A percentile compares a stretch with the other conserved stretches of the same genome.
Evolutionary conservation across 2,113 vertebrate species (phyloP).

Genomic region (Thalassoma bifasciatum): DNA sequence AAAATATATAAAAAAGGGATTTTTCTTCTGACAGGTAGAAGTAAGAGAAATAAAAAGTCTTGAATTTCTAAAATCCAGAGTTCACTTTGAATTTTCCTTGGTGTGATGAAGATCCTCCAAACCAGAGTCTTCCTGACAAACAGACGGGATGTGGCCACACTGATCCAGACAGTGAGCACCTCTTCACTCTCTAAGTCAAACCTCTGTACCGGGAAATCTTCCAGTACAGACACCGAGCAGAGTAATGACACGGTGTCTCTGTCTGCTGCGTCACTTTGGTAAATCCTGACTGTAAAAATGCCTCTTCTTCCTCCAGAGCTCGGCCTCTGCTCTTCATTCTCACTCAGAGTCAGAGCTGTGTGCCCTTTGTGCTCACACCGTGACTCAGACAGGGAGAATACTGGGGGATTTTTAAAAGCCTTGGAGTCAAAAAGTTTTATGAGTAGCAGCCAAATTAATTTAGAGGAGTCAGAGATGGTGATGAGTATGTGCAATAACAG

Average conservation of each 20-base stretch:
- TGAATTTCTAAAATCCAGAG: not conserved
- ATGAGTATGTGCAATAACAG: not conserved
- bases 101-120: constrained; percentile 1
- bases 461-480: too few species aligned
- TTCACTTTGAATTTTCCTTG: not conserved
- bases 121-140: constrained; percentile 17
- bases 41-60: not conserved
- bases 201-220: constrained; percentile 26
- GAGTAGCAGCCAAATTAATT: too few species aligned
- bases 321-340: not conserved
- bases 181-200: constrained; percentile 6
- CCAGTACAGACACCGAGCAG: constrained; percentile 4
- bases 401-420: not conserved
- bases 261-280: constrained; percentile 8
- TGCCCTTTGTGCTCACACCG: not conserved
- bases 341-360: not conserved
- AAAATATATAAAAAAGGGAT: too few species aligned
- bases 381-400: not conserved
- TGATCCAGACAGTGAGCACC: constrained; percentile 18
- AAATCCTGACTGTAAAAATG: constrained; percentile 18
- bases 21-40: not conserved
- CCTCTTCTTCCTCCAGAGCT: not conserved
- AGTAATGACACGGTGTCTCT: constrained; percentile 14
- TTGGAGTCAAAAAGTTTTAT: not conserved
- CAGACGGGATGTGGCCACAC: constrained; percentile 45